Percentiles rank a stretch among this genome's conserved stretches.
These are phyloP conservation scores for Cydia pomonella DNA, from an alignment of 1,140 invertebrate species.

Conservation along the genomic window DNA sequence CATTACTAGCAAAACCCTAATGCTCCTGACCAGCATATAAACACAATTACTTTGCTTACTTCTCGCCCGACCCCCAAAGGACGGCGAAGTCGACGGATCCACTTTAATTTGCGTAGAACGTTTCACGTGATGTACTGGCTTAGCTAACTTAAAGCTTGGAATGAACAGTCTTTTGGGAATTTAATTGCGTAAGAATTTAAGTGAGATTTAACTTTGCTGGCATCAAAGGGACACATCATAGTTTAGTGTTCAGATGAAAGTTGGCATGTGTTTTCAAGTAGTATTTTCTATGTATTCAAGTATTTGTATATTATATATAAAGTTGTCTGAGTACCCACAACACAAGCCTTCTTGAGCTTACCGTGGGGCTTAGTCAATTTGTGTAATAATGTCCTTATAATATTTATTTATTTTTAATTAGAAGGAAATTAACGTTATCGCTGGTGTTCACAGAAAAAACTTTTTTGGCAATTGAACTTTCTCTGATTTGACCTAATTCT, in stretches of 20 bases:
- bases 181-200: background rate
- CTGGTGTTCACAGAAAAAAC: no score
- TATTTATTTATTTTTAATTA: no score
- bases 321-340: no score
- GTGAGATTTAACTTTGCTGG: background rate
- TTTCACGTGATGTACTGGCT: background rate
- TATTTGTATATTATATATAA: no score
- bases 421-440: no score
- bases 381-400: no score
- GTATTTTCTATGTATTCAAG: no score
- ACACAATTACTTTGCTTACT: background rate
- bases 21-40: background rate
- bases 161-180: conserved; percentile 6
- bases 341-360: no score
- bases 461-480: no score
- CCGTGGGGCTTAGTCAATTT: no score
- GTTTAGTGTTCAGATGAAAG: background rate
- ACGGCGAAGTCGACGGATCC: background rate
- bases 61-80: background rate
- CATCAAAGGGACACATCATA: background rate
- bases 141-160: conserved; percentile 10
- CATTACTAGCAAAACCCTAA: background rate
- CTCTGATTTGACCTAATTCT: no score
- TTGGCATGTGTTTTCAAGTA: background rate
- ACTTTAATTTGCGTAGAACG: conserved; percentile 17